Conservation (phyloP, 2,888 invertebrate species). For the Chalcosyrphus nemorum region DNA sequence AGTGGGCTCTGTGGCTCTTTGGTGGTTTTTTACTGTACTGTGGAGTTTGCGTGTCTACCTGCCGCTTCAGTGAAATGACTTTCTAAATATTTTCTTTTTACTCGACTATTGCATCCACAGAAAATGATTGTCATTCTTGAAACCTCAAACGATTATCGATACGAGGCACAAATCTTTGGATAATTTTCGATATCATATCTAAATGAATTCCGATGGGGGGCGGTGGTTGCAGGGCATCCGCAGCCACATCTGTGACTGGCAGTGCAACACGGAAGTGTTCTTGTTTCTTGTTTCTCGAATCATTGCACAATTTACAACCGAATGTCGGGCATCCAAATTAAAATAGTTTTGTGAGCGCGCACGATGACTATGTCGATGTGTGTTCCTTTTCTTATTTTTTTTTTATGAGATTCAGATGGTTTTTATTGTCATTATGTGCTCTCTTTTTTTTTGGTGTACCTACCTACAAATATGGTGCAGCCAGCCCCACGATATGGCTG, state of each 20-base stretch:
- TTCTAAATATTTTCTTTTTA: slow-evolving; percentile 59
- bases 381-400: neutral
- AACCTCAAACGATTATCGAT: neutral
- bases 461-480: neutral
- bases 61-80: slow-evolving; percentile 57
- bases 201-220: slow-evolving; percentile 18
- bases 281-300: slow-evolving; percentile 49
- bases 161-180: neutral
- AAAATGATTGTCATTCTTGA: neutral
- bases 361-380: slow-evolving; percentile 5
- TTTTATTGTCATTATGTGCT: slow-evolving; percentile 44
- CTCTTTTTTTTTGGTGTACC: neutral
- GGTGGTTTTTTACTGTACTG: slow-evolving; percentile 19
- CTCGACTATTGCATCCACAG: slow-evolving; percentile 11
- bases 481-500: slow-evolving; percentile 23
- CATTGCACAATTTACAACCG: slow-evolving; percentile 54
- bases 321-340: slow-evolving; percentile 57
- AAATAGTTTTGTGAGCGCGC: slow-evolving; percentile 36
- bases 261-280: slow-evolving; percentile 59
- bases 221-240: neutral
- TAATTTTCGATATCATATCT: slow-evolving; percentile 16
- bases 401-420: slow-evolving; percentile 9
- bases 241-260: neutral
- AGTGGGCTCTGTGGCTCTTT: no score
- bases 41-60: slow-evolving; percentile 59